Evolutionary conservation across 2,888 invertebrate species (phyloP).

Genomic region (Gastracanthus pulcherrimus): DNA sequence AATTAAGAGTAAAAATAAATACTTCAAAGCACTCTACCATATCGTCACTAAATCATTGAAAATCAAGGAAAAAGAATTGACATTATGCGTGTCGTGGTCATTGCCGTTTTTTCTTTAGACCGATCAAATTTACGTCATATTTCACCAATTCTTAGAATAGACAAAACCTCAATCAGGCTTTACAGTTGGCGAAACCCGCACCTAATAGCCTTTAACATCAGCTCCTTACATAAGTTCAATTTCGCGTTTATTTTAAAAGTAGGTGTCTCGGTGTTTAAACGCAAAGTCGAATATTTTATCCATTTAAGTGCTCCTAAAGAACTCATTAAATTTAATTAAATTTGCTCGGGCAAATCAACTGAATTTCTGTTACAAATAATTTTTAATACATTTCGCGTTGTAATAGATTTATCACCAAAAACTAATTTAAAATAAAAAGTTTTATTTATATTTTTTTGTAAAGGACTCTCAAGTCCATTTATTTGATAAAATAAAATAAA

Average conservation of each 20-base stretch:
- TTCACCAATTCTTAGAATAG: background rate
- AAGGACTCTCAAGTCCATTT: no score
- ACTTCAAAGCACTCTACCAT: background rate
- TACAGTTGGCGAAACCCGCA: background rate
- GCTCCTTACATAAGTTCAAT: constrained; percentile 1
- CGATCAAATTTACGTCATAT: constrained; percentile 28
- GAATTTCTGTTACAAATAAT: no score
- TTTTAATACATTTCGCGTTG: no score
- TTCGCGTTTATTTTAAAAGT: background rate
- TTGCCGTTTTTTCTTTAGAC: background rate
- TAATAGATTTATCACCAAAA: no score
- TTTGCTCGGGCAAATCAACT: no score
- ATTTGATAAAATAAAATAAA: no score
- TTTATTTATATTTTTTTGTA: no score
- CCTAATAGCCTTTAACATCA: background rate
- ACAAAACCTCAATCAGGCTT: background rate
- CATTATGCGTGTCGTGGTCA: background rate
- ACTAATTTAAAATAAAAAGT: no score
- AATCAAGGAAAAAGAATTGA: background rate
- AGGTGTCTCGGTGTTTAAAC: background rate
- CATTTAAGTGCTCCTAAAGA: no score
- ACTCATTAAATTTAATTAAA: no score
- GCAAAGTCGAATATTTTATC: no score
- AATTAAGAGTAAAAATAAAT: background rate
- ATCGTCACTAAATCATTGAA: background rate